These are phyloP conservation scores for Toxotes jaculatrix DNA, from an alignment of 2,113 vertebrate genomes.

Conservation along the genomic window DNA sequence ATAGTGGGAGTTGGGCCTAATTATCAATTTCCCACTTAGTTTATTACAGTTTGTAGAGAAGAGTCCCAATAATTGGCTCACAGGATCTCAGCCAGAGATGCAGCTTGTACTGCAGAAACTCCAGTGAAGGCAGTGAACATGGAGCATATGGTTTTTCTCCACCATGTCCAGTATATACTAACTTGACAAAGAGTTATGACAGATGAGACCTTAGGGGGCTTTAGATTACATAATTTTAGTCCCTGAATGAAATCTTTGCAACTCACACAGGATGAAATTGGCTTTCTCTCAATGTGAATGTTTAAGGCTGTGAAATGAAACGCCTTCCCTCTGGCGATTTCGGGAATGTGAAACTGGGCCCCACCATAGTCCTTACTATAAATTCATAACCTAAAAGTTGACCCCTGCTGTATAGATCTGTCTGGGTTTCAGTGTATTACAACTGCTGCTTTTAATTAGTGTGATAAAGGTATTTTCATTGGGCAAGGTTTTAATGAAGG, in stretches of 20 bases:
- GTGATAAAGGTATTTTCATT: neutral
- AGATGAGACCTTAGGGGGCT: constrained; percentile 29
- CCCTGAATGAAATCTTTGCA: constrained; percentile 34
- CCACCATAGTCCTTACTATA: neutral
- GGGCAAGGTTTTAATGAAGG: neutral
- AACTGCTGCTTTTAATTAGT: neutral
- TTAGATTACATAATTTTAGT: constrained; percentile 44
- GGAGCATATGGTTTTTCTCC: constrained; percentile 63
- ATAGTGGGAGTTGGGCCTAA: neutral
- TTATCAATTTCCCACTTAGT: constrained; percentile 16
- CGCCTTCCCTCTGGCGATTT: neutral
- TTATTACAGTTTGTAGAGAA: constrained; percentile 28
- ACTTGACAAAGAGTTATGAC: constrained; percentile 47
- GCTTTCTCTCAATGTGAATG: constrained; percentile 1
- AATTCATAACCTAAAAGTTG: neutral
- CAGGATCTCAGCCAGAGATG: constrained; percentile 47
- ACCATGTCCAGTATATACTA: constrained; percentile 41
- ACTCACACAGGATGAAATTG: constrained; percentile 15
- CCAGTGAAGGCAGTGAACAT: constrained; percentile 25
- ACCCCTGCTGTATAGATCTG: neutral
- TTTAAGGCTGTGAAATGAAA: constrained; percentile 38
- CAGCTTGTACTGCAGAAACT: constrained; percentile 21
- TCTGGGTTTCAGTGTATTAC: neutral
- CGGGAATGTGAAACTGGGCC: constrained; percentile 2
- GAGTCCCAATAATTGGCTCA: constrained; percentile 21